Conservation (phyloP, 2,797 vertebrate species). For the Enteromius unitaeniatus region DNA sequence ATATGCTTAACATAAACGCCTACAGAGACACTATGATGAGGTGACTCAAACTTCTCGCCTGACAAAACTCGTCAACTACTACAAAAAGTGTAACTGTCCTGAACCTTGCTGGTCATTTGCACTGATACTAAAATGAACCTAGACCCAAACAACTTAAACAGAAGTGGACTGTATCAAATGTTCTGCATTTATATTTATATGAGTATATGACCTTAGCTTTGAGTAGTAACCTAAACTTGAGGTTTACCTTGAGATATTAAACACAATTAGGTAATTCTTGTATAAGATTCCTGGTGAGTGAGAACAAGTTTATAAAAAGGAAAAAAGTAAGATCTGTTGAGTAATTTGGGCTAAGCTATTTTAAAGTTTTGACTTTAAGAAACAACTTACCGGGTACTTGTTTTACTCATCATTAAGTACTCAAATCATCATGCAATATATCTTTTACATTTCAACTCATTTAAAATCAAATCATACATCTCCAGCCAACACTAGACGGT, state of each 20-base stretch:
- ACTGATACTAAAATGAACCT: constrained; percentile 4
- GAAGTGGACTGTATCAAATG: background rate
- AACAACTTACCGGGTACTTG: background rate
- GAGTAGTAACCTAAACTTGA: background rate
- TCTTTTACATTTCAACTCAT: background rate
- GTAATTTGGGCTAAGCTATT: background rate
- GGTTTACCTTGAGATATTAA: background rate
- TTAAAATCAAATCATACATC: background rate
- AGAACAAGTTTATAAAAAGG: background rate
- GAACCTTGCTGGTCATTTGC: background rate
- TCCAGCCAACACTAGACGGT: background rate
- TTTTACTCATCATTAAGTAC: background rate
- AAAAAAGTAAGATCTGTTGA: background rate
- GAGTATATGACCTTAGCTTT: background rate
- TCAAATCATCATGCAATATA: background rate
- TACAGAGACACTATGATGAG: background rate
- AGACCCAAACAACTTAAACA: background rate
- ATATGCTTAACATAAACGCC: background rate
- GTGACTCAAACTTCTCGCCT: background rate
- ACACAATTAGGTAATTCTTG: background rate
- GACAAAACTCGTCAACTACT: constrained; percentile 10
- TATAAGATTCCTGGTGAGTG: background rate
- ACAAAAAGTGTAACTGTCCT: constrained; percentile 8
- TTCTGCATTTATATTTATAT: no score
- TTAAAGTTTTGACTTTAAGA: background rate